Conservation (phyloP, 2,113 vertebrate species). For the Herpetotheres cachinnans region DNA sequence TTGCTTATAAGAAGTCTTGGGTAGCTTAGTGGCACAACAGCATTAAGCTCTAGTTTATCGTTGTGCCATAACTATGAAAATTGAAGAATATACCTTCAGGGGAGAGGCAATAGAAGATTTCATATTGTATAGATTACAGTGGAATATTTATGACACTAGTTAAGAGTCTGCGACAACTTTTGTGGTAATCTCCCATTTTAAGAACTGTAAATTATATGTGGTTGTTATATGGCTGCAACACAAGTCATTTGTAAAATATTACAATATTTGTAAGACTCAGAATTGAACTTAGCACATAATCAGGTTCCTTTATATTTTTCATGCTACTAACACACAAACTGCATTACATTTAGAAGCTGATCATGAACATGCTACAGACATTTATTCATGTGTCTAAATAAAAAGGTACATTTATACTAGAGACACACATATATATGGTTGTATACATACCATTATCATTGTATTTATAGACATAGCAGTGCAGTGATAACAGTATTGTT, state of each 20-base stretch:
- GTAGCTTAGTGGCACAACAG: not conserved
- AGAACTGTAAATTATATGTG: not conserved
- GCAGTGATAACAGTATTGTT: not conserved
- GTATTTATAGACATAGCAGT: not conserved
- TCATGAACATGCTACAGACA: not conserved
- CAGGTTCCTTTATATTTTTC: not conserved
- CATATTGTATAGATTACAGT: not conserved
- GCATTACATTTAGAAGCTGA: not conserved
- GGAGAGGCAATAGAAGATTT: not conserved
- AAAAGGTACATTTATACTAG: not conserved
- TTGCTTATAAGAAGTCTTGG: not conserved
- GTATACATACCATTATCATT: not conserved
- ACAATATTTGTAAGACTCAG: not conserved
- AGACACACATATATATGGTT: not conserved
- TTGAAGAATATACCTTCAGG: not conserved
- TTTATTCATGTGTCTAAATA: not conserved
- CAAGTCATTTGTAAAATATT: not conserved
- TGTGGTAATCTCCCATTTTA: not conserved
- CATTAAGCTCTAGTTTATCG: conserved; percentile 2
- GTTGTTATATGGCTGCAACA: not conserved
- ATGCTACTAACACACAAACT: not conserved
- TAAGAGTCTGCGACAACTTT: not conserved
- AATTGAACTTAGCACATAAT: not conserved
- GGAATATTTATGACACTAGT: not conserved
- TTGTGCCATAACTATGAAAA: not conserved